Base-by-base conservation (phyloP, 2,113 vertebrate genomes). In the Ceuthmochares aereus region DNA sequence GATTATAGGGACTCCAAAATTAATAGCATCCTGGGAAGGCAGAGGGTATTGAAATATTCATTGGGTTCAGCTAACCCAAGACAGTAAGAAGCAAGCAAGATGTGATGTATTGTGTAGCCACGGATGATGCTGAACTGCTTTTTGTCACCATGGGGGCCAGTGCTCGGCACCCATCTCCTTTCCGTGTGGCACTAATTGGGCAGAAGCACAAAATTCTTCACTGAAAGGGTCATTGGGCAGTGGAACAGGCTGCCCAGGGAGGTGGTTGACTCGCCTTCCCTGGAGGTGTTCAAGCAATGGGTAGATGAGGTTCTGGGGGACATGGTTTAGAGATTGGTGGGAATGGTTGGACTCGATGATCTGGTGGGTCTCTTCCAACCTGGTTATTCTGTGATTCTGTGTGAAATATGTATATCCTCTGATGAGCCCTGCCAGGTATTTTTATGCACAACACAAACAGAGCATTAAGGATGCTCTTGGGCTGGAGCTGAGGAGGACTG, bases 1-100 rank as follows among this genome's bases (percentile, higher is more conserved):
- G 93, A 93, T 96, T 94, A 96, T 17, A 92, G 92, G 80, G 88
- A 84, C 69, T 96, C 90, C 86, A 93, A 88, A 97, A 97, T 96
- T 89, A 94, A 96, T 94, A 94, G 96, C 51, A 96, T 93, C 95
- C 76, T 64, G 92, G 83, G 85, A 83, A 78, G 68, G 66, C 90
- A 93, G 90, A 89, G 36, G 73, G 83, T 93, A 19, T 21, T 96
- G 93, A 93, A 96, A 96, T 96, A 97, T 95, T 96, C 92, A 96
- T 90, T 20, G 90, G 76, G 79, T 36, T 93, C 82, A 90, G 95
- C 88, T 90, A 62, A 78, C 37, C 68, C 67, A n/a, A 68, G 83
- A 11, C 66, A 79, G 79, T 3, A 34, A 68, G 88, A 77, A 59
- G 72, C 75, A 59, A 72, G 77, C 0, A 2, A 82, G 92, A 59